Percentiles rank a stretch among this genome's conserved stretches.
These are phyloP conservation scores for Himantopus leucocephalus DNA, from an alignment of 2,113 vertebrate genomes.

Conservation along the genomic window DNA sequence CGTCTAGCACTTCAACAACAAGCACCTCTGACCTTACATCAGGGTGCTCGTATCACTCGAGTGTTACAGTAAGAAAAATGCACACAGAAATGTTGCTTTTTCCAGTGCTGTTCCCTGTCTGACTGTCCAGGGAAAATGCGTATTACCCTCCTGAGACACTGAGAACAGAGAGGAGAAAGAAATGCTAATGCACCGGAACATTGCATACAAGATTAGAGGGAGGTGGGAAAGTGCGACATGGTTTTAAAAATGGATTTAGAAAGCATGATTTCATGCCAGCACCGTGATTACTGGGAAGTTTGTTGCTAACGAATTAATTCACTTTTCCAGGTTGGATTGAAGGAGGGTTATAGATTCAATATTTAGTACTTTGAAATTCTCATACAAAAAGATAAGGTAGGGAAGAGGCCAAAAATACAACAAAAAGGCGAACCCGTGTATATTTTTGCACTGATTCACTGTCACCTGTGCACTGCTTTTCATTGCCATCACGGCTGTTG, in stretches of 20 bases:
- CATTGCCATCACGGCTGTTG: background rate
- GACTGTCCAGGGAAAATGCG: background rate
- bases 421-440: background rate
- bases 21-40: background rate
- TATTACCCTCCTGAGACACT: background rate
- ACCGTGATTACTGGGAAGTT: background rate
- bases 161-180: background rate
- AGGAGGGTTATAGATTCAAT: background rate
- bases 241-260: background rate
- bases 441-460: background rate
- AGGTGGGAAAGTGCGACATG: background rate
- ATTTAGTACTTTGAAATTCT: background rate
- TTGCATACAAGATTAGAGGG: background rate
- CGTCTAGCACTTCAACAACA: background rate
- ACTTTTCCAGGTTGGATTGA: background rate
- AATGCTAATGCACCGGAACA: background rate
- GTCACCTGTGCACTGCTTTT: background rate
- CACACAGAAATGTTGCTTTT: background rate
- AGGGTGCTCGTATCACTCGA: background rate
- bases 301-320: background rate
- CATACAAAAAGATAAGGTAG: background rate
- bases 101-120: background rate
- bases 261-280: background rate
- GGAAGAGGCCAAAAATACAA: background rate
- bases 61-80: background rate